Conservation (phyloP, 2,888 invertebrate species). For the Bellardia bayeri region DNA sequence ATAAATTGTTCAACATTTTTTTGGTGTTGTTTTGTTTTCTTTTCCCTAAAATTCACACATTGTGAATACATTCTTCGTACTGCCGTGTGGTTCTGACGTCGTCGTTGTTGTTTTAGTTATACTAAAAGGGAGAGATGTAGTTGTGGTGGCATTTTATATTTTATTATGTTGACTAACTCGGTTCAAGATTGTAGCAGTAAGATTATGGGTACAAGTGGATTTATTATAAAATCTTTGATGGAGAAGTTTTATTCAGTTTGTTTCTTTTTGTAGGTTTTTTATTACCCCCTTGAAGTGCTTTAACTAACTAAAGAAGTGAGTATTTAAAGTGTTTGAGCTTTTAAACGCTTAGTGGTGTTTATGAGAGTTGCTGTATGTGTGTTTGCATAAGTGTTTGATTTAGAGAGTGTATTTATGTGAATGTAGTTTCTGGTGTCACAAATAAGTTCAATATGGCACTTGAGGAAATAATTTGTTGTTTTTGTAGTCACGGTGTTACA, state of each 20-base stretch:
- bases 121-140: slow-evolving; percentile 3
- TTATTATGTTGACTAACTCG: slow-evolving; percentile 39
- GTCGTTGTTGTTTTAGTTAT: background rate
- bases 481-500: background rate
- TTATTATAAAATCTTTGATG: slow-evolving; percentile 45
- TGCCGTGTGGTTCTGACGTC: background rate
- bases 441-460: slow-evolving; percentile 26
- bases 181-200: slow-evolving; percentile 45
- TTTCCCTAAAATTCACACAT: background rate
- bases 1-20: slow-evolving; percentile 64
- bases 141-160: slow-evolving; percentile 38
- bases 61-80: background rate
- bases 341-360: slow-evolving; percentile 23
- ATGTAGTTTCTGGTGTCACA: background rate
- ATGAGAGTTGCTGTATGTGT: background rate
- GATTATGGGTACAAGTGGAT: slow-evolving; percentile 50
- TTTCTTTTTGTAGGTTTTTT: slow-evolving; percentile 28
- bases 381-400: background rate
- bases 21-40: background rate
- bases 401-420: background rate
- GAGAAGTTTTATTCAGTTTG: slow-evolving; percentile 24
- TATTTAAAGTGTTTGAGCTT: slow-evolving; percentile 43
- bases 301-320: slow-evolving; percentile 28
- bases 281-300: slow-evolving; percentile 37
- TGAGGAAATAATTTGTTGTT: slow-evolving; percentile 16